Conservation (phyloP, 2,797 vertebrate species). For the Neosilurus mollespiculum region DNA sequence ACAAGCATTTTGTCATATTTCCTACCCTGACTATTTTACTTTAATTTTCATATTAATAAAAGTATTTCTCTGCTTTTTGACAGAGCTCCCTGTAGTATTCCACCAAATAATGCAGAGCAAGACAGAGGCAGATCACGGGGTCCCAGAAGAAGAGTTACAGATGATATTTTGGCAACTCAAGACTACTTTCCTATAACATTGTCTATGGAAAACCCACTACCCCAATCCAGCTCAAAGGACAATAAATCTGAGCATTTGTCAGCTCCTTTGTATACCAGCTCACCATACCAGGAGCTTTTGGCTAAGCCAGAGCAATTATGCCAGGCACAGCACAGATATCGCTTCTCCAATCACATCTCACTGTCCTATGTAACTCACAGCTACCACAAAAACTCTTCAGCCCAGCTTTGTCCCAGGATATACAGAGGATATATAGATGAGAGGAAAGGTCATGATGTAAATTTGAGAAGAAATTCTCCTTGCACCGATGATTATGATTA, state of each 20-base stretch:
- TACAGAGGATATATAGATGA: constrained; percentile 65
- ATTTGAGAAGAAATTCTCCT: constrained; percentile 59
- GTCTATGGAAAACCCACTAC: constrained; percentile 57
- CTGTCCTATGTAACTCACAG: constrained; percentile 53
- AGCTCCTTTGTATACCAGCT: constrained; percentile 75
- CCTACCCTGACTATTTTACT: not conserved
- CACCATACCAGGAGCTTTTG: constrained; percentile 66
- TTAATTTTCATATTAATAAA: constrained; percentile 22
- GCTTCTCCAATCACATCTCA: constrained; percentile 54
- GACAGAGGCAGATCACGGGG: constrained; percentile 72
- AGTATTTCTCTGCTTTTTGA: constrained; percentile 15
- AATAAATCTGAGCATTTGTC: constrained; percentile 83
- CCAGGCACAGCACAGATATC: constrained; percentile 54
- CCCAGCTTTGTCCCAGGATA: constrained; percentile 61
- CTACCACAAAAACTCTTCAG: constrained; percentile 63
- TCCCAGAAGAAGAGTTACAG: constrained; percentile 77
- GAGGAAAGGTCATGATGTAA: constrained; percentile 65
- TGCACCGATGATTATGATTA: constrained; percentile 61
- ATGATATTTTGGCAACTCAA: constrained; percentile 70
- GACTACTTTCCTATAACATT: constrained; percentile 60
- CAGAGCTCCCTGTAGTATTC: constrained; percentile 75
- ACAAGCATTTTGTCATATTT: not conserved
- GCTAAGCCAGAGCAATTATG: constrained; percentile 60
- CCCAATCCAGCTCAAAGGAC: constrained; percentile 77
- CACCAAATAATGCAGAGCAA: constrained; percentile 60